phyloP scores from a whole-genome alignment of 64 coral and sea anemone genomes.

The Stichodactyla helianthus region DNA sequence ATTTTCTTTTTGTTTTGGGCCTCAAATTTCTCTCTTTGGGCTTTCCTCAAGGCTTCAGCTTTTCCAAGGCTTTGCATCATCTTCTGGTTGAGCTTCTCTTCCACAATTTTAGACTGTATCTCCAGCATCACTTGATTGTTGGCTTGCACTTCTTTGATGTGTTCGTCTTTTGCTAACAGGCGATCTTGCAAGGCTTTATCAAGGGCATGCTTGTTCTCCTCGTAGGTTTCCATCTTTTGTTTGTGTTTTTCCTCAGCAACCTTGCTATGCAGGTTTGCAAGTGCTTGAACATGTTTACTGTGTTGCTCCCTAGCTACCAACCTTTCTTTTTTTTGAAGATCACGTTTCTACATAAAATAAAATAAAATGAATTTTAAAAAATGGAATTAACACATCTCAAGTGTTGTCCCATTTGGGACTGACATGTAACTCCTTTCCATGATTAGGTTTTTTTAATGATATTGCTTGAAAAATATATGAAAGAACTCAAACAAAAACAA shows the following conservation, averaged over 20 bases:
- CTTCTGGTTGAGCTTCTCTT: constrained; percentile 84
- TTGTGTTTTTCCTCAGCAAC: constrained; percentile 68
- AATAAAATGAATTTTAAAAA: background rate
- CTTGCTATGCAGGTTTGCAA: constrained; percentile 46
- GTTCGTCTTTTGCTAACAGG: constrained; percentile 64
- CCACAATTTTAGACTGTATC: constrained; percentile 54
- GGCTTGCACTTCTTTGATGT: constrained; percentile 66
- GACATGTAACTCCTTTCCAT: too few relatives aligned
- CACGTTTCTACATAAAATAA: constrained; percentile 33
- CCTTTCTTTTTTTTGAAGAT: constrained; percentile 44
- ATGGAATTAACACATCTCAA: background rate
- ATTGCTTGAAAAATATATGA: too few relatives aligned
- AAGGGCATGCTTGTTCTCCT: constrained; percentile 64
- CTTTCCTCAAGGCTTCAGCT: constrained; percentile 50
- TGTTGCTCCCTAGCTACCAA: constrained; percentile 33
- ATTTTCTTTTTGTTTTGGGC: constrained; percentile 59
- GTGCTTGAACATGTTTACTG: constrained; percentile 55
- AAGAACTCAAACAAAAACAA: too few relatives aligned
- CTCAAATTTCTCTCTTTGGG: constrained; percentile 56
- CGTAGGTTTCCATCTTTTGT: constrained; percentile 66
- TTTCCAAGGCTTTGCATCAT: constrained; percentile 58
- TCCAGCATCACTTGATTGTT: constrained; percentile 47
- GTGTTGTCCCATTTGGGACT: background rate
- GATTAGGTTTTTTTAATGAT: too few relatives aligned
- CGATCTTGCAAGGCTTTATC: constrained; percentile 56